These are phyloP conservation scores for Spea bombifrons DNA, from an alignment of 2,113 vertebrate genomes.

Conservation along the genomic window DNA sequence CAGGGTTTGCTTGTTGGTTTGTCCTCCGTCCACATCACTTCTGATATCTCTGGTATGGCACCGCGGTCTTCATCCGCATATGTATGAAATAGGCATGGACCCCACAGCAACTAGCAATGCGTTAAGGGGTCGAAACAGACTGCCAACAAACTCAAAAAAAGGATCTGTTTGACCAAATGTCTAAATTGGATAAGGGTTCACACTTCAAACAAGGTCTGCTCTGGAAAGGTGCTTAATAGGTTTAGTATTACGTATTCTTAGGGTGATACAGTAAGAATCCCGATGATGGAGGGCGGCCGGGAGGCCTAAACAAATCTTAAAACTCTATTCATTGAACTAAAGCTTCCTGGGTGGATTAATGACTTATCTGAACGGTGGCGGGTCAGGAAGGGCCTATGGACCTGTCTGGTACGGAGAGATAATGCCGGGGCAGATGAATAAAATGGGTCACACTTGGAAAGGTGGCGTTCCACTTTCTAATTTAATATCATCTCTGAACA, in stretches of 20 bases:
- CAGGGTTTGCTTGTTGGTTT: no score
- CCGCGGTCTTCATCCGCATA: no score
- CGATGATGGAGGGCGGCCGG: neutral
- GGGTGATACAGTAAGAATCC: constrained; percentile 1
- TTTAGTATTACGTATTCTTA: neutral
- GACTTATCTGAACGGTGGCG: neutral
- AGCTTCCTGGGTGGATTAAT: neutral
- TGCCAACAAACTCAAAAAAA: no score
- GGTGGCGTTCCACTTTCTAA: constrained; percentile 1
- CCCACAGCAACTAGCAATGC: no score
- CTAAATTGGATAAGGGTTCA: no score
- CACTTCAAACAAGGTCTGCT: no score
- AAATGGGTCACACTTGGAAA: neutral
- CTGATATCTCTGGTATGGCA: no score
- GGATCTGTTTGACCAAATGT: no score
- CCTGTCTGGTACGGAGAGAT: neutral
- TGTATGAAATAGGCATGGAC: no score
- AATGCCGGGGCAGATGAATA: neutral
- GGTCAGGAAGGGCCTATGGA: neutral
- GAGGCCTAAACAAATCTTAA: neutral
- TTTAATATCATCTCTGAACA: neutral
- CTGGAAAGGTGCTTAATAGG: no score
- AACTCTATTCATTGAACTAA: neutral
- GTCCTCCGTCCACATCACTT: no score
- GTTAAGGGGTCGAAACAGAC: no score